These are phyloP conservation scores for Dendroctonus ponderosae DNA, from an alignment of 1,140 invertebrate genomes.

Conservation along the genomic window DNA sequence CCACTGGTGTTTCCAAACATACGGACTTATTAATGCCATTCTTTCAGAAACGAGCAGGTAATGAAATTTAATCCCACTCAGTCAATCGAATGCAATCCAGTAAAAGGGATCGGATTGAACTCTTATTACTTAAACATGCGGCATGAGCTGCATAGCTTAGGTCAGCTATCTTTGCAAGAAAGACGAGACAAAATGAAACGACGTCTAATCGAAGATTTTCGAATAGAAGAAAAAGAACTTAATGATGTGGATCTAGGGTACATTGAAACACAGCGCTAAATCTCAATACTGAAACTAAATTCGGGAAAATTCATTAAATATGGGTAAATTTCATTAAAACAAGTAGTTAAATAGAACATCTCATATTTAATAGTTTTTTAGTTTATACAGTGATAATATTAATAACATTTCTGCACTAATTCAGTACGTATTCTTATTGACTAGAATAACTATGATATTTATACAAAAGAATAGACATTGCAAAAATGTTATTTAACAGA, in stretches of 20 bases:
- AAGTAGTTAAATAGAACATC: constrained; percentile 22
- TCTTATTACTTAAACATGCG: constrained; percentile 26
- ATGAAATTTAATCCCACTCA: constrained; percentile 22
- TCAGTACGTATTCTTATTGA: constrained; percentile 33
- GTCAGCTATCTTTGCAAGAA: constrained; percentile 1
- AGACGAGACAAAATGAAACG: constrained; percentile 22
- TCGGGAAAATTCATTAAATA: too few relatives aligned
- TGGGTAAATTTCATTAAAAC: too few relatives aligned
- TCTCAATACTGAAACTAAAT: too few relatives aligned
- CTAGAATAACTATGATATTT: constrained; percentile 34
- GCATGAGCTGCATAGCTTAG: constrained; percentile 6
- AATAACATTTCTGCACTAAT: constrained; percentile 27
- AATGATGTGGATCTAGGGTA: constrained; percentile 28
- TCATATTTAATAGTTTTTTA: constrained; percentile 23
- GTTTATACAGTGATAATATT: constrained; percentile 23
- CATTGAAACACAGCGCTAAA: constrained; percentile 22
- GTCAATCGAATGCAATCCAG: constrained; percentile 16
- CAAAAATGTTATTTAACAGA: constrained; percentile 19
- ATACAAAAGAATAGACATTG: constrained; percentile 8
- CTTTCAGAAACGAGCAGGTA: constrained; percentile 18
- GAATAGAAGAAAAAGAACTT: constrained; percentile 24
- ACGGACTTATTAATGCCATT: neutral
- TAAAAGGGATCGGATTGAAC: constrained; percentile 11
- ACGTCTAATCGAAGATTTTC: constrained; percentile 14
- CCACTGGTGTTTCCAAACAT: too few relatives aligned